Percentiles rank a stretch among this genome's conserved stretches.
phyloP scores from a whole-genome alignment of 2,113 vertebrate species.

The Orycteropus afer region DNA sequence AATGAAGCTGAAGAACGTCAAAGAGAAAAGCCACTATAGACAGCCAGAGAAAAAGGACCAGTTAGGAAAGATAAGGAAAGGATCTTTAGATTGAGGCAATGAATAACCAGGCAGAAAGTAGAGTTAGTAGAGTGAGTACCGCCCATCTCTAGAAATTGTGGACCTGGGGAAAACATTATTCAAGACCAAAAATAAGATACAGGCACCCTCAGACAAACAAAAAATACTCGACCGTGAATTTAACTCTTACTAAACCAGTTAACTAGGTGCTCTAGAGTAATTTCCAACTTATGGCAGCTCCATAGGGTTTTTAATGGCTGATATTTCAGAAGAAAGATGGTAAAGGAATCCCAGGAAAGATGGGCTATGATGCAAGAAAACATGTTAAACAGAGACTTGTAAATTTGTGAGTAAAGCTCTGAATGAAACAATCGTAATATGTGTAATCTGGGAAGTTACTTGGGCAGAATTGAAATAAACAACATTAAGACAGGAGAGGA shows the following conservation, averaged over 20 bases:
- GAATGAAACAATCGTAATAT: neutral
- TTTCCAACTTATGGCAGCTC: too few species aligned
- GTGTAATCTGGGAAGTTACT: neutral
- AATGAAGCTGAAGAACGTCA: too few species aligned
- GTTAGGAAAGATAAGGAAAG: neutral
- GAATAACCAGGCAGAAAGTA: neutral
- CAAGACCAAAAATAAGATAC: neutral
- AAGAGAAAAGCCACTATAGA: neutral
- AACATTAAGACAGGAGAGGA: fast-evolving
- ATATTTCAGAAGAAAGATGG: too few species aligned
- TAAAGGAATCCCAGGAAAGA: neutral
- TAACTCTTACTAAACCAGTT: too few species aligned
- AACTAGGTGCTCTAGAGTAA: too few species aligned
- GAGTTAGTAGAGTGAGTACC: neutral
- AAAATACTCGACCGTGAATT: neutral
- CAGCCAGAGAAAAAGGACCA: neutral
- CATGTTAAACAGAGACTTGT: fast-evolving
- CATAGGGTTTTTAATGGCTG: too few species aligned
- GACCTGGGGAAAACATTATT: neutral
- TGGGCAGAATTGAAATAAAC: neutral
- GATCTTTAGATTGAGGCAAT: neutral
- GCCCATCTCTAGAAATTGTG: neutral
- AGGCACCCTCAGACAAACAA: neutral
- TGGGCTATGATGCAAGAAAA: neutral
- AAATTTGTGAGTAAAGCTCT: neutral